These are phyloP conservation scores for Todiramphus chloris DNA, from an alignment of 2,113 vertebrate genomes.

Conservation along the genomic window DNA sequence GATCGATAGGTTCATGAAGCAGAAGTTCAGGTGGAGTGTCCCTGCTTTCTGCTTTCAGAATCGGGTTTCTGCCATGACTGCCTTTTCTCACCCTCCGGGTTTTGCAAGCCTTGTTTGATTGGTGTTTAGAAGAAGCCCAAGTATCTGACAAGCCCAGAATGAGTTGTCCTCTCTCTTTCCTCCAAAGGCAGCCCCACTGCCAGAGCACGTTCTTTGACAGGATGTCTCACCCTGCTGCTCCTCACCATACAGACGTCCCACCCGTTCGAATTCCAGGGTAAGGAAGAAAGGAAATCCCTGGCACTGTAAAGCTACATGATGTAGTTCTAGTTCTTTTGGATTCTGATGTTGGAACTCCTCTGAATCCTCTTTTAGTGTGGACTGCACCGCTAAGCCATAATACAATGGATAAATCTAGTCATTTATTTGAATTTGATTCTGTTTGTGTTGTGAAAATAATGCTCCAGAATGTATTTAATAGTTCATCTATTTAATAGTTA, in stretches of 20 bases:
- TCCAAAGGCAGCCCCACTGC: not conserved
- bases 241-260: not conserved
- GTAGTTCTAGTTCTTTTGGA: not conserved
- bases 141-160: not conserved
- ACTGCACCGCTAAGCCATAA: not conserved
- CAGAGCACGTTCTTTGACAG: not conserved
- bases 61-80: not conserved
- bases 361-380: not conserved
- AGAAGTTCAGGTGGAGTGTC: not conserved
- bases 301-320: not conserved
- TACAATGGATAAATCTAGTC: not conserved
- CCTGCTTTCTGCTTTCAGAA: not conserved
- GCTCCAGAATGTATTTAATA: constrained; percentile 61
- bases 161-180: not conserved
- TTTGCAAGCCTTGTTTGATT: not conserved
- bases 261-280: fast-evolving
- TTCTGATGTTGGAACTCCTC: not conserved
- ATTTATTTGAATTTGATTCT: not conserved
- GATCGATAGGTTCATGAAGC: not conserved
- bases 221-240: not conserved
- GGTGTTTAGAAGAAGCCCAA: not conserved
- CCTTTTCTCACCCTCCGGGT: not conserved
- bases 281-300: not conserved
- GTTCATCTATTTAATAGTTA: constrained; percentile 55
- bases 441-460: constrained; percentile 45